Evolutionary conservation across 2,113 vertebrate genomes (phyloP), one percentile per base, ranked within the genome.

Genomic region (Phrynocephalus versicolor): DNA sequence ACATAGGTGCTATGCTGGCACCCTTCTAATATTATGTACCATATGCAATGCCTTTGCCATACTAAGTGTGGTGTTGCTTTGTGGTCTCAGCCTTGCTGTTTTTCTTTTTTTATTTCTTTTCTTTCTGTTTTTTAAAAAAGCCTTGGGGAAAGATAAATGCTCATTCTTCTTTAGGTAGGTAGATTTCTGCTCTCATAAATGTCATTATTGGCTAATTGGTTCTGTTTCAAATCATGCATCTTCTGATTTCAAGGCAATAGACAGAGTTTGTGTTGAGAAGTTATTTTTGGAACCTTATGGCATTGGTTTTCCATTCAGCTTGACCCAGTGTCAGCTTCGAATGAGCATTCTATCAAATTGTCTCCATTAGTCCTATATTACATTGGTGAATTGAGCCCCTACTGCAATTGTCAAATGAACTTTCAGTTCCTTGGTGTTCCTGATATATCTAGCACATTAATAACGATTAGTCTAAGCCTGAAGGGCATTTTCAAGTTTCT

Each of bases 381-480:
- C 69, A 93, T 93, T 77, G 72, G 81, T 62, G 81, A 64, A 86
- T 71, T 67, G 15, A 67, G 51, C 41, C 79, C 8, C 74, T 51
- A 14, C 81, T 88, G 83, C 74, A 87, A 91, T 85, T 90, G 78
- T 87, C 60, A 90, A 71, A 35, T 35, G 79, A 87, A 91, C 35
- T 33, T 85, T 21, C 13, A 88, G 87, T 88, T 77, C 65, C 78
- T 84, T 75, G 30, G 51, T 72, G 58, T 33, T 51, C 79, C 73
- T 81, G 27, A 57, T 76, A 67, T 77, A 79, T 82, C 16, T 80
- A n/a, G 14, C 37, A 55, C 3, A 88, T 92, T 93, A 86, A 87
- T 91, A 90, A 51, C n/a, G 83, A 82, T 82, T 82, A 2, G 21
- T 37, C 64, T 88, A 51, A 18, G 14, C 84, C n/a, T n/a, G n/a